phyloP scores from a whole-genome alignment of 2,888 invertebrate species.

The Strigamia transsilvanica region DNA sequence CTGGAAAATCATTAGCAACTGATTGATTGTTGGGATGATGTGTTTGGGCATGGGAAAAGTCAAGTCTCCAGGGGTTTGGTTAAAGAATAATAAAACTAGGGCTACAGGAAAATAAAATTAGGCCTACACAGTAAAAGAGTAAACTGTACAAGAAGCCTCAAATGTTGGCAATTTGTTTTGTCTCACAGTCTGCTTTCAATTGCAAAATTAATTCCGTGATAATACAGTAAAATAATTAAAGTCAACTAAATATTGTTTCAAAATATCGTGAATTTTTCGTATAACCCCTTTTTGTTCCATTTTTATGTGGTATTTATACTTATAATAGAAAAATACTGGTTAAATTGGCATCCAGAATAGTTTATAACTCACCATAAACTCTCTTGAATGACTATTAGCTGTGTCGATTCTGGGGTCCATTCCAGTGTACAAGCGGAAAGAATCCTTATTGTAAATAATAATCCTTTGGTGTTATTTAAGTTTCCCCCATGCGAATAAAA shows the following conservation, averaged over 20 bases:
- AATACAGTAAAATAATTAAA: too few relatives aligned
- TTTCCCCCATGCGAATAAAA: background rate
- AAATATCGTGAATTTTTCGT: too few relatives aligned
- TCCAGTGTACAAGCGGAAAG: too few relatives aligned
- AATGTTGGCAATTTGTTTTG: too few relatives aligned
- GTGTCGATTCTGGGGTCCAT: too few relatives aligned
- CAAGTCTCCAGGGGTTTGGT: background rate
- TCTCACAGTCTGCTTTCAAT: too few relatives aligned
- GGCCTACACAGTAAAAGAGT: background rate
- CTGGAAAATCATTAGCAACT: slow-evolving; percentile 11
- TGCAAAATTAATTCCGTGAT: too few relatives aligned
- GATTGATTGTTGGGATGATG: slow-evolving; percentile 6
- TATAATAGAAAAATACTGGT: background rate
- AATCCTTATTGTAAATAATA: too few relatives aligned
- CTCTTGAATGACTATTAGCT: background rate
- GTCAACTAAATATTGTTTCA: too few relatives aligned
- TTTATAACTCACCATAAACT: slow-evolving; percentile 21
- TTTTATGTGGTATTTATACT: background rate
- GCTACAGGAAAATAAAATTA: background rate
- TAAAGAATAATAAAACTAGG: background rate
- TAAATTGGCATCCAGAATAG: background rate
- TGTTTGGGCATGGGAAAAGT: slow-evolving; percentile 10
- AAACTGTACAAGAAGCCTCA: background rate
- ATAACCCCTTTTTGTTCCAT: too few relatives aligned
- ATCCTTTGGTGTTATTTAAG: too few relatives aligned